Base-by-base conservation (phyloP, 2,888 invertebrate genomes). In the Hirtodrosophila confusa region DNA sequence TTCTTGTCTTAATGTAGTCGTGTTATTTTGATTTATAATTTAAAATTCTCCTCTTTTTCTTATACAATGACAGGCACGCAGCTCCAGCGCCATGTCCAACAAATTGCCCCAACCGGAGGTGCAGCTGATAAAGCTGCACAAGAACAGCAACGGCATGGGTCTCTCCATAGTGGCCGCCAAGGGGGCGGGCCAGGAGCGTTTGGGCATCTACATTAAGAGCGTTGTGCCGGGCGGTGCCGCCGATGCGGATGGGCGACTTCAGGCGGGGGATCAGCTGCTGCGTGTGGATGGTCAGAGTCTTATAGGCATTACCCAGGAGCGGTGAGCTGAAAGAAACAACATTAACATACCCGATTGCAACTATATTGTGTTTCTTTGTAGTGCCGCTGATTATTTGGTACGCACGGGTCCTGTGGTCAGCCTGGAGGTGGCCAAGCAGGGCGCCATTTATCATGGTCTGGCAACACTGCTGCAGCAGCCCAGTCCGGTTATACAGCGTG, bases 181-280 rank as follows among this genome's bases (percentile, higher is more conserved):
- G 94, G 96, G 96, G 24, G 94, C 95, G 49, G 95, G 95, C 4
- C 96, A 96, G 89, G 94, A 94, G 86, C 95, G 97, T 82, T 93
- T 98, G 68, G 99, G 99, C 44, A 99, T 99, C 90, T 99, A 99
- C 93, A 98, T 99, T 75, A 99, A 99, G 93, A 98, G 98, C 17
- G 99, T 99, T 29, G 99, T 99, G 37, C 95, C 97, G 66, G 98
- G 97, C 56, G 97, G 97, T 39, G 97, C 97, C 61, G 97, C 97
- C 3, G 97, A 97, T 90, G 95, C 95, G 60, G 99, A 99, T 93
- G 98, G 99, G 0, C 94, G 99, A 49, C 93, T 99, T 61, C 96
- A 97, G 85, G 98, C 98, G 69, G 99, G 99, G 10, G 99, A 99
- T 93, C 99, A 99, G 91, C 93, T 99, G 75, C 92, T 99, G 37